Evolutionary conservation across 2,888 invertebrate genomes (phyloP), one percentile per base, ranked within the genome.

Genomic region (Melipona beecheii): DNA sequence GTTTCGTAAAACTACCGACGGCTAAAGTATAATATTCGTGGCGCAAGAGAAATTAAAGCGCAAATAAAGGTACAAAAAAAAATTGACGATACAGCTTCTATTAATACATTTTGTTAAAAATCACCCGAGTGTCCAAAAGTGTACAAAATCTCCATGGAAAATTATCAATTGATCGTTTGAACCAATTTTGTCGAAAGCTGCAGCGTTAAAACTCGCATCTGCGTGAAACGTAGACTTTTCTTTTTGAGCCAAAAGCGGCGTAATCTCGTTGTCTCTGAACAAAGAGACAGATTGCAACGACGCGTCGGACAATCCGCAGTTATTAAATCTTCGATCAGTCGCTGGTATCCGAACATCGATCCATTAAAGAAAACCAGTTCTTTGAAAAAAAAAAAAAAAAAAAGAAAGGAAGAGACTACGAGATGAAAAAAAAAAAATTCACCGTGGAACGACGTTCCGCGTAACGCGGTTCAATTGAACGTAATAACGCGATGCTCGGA

Each of bases 401-500:
- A 36, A 43, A 43, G 1, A 6, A 9, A 36, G 27, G 15, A 62
- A 50, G 6, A 43, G 31, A 36, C 43, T 21, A 19, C 11, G 13
- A 24, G 9, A 13, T 13, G 5, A 50, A 17, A 50, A 2, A 5
- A 19, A 24, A 36, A n/a, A 56, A 21, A 27, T 69, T 4, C 21
- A 31, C 9, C 49, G 36, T 36, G 4, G 52, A 56, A 43, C 21
- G 49, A 52, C 17, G 52, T 49, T 19, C 5, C 31, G 17, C 19
- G 31, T 65, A 50, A 17, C 54, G 11, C 58, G 27, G 49, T 82
- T 75, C 74, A 54, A 74, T 81, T 81, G 43, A 66, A 71, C 52
- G 58, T 75, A 66, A 75, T 54, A 70, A 71, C 74, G 70, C 17
- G 74, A 81, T 71, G 66, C 52, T 64, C 54, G 70, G 36, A 70